Conservation (phyloP, 92 coral and sea anemone species). For the Zoanthus solanderi region DNA sequence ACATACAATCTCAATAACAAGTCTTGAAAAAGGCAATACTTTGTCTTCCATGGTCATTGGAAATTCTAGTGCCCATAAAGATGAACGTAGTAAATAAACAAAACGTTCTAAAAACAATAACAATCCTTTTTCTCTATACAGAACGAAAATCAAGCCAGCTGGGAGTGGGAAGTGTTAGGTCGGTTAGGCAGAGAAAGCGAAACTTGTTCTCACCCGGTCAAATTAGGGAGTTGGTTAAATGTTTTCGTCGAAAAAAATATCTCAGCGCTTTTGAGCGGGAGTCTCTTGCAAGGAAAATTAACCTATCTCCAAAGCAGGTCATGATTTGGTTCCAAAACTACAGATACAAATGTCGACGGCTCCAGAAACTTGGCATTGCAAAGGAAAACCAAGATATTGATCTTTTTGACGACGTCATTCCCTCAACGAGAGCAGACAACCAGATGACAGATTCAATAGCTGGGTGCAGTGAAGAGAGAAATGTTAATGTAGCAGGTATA, state of each 20-base stretch:
- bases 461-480: neutral
- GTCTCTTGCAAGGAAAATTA: constrained; percentile 34
- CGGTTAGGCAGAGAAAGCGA: constrained; percentile 30
- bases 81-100: neutral
- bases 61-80: neutral
- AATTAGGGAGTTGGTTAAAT: constrained; percentile 46
- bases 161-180: constrained; percentile 20
- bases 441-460: neutral
- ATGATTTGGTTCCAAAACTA: constrained; percentile 54
- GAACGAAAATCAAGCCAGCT: neutral
- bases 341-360: constrained; percentile 43
- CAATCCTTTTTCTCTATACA: neutral
- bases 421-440: neutral
- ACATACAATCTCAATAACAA: too few species aligned
- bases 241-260: constrained; percentile 29
- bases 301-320: constrained; percentile 35
- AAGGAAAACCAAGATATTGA: constrained; percentile 24
- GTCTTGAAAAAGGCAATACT: too few species aligned
- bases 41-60: neutral
- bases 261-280: constrained; percentile 41
- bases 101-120: neutral
- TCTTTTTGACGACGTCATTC: neutral
- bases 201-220: constrained; percentile 31
- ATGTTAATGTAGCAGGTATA: neutral
- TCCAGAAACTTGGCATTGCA: constrained; percentile 35